Evolutionary conservation across 2,797 vertebrate species (phyloP), one percentile per base, ranked within the genome.

Genomic region (Danio jaintianensis): DNA sequence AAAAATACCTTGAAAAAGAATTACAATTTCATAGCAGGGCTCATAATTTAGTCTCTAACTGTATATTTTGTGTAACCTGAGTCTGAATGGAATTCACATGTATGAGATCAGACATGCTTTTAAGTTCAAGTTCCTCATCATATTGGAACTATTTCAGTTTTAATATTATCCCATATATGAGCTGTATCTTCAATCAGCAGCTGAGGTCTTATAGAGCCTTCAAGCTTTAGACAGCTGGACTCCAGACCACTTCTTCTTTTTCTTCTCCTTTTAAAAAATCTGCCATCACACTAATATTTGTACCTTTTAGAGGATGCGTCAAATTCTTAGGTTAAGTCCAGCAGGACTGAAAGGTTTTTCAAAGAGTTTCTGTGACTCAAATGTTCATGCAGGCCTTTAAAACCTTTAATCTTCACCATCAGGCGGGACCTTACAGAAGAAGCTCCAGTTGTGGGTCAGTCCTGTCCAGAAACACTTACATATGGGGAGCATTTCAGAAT

Each of bases 401-500:
- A 29, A 43, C 52, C 52, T 77, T 67, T 67, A 56, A 67, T 77
- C 52, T 56, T 56, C 16, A 9, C 56, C 42, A 61, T 75, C 48
- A 88, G 80, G 85, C 81, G 85, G 70, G 67, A 69, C 69, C 78
- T 59, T 82, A 56, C 81, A 72, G 59, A 73, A 70, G 76, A 84
- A 84, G 64, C 74, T 80, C 70, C 45, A 68, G 83, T 62, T 79
- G 47, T 87, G 75, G 85, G 88, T 89, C 84, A 89, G 89, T 90
- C 86, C 85, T 83, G 89, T 86, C 86, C 87, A 90, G 84, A 64
- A 89, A 88, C 83, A 76, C 85, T 72, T 82, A 85, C 91, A 93
- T 90, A 87, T 93, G 92, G 88, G 78, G 87, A 88, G 87, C 80
- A 85, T 92, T 93, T 89, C 11, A 22, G 75, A 79, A 81, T 85